Base-by-base conservation (phyloP, 2,113 vertebrate species). In the Hydrolagus affinis region DNA sequence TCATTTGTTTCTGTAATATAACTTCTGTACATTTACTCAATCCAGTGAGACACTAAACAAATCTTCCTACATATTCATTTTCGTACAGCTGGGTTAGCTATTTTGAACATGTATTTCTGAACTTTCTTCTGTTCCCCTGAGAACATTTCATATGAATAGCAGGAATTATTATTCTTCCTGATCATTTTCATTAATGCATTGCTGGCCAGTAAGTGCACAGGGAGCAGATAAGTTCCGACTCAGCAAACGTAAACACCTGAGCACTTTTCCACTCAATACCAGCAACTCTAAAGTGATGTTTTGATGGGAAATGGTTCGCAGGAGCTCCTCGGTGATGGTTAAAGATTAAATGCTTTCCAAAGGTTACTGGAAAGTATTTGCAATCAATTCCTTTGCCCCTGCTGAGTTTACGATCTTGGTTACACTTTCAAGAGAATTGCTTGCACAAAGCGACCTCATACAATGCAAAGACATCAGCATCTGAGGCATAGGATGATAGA, bases 81-180 rank as follows among this genome's bases (percentile, higher is more conserved):
- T 78, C 60, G 57, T n/a, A 78, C 56, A 78, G 11, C n/a, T 3
- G 56, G 23, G n/a, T 62, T 23, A 60, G 23, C 9, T 78, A 62
- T 78, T 59, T 78, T 21, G 62, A 28, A 78, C 59, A 11, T 1
- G 14, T 78, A 44, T 23, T 62, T 59, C n/a, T 60, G 25, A 77
- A 60, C 57, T 77, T 77, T 8, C 59, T 19, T 59, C 44, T 77
- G 59, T 77, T 77, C 56, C 8, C 56, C 23, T 11, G 56, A 57
- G 56, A 77, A 23, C 74, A 77, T 56, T 76, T 76, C 32, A 77
- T 7, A 28, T n/a, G 57, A 78, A 75, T 4, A 75, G 32, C 73
- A 75, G 28, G 56, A 78, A 78, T 72, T 11, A 30, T 72, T 28
- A 72, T 72, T 15, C 70, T 72, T 14, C 12, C 76, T 78, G 4